phyloP scores from a whole-genome alignment of 2,113 vertebrate species.

The Rallus limicola region DNA sequence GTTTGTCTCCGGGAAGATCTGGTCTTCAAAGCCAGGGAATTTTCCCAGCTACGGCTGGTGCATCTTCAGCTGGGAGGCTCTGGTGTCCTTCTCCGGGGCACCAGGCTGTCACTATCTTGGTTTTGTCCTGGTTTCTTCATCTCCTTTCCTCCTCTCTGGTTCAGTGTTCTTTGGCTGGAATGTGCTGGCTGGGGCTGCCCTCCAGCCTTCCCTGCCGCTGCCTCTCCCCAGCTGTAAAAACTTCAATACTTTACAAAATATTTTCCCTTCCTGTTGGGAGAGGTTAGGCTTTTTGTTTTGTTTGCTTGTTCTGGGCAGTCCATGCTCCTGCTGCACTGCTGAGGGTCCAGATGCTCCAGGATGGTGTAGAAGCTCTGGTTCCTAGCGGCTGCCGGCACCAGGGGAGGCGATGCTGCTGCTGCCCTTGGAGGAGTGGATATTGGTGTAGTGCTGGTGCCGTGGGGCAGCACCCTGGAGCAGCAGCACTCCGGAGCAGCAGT shows the following conservation, averaged over 20 bases:
- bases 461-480: background rate
- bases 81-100: background rate
- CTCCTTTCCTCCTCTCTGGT: background rate
- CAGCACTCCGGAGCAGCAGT: background rate
- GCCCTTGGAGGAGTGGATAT: background rate
- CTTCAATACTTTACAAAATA: conserved; percentile 29
- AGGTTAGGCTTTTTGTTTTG: background rate
- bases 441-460: background rate
- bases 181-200: background rate
- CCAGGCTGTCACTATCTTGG: background rate
- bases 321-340: background rate
- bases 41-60: conserved; percentile 40
- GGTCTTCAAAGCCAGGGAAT: conserved; percentile 60
- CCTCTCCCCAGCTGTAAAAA: conserved; percentile 57
- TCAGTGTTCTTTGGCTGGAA: background rate
- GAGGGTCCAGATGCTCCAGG: background rate
- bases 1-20: conserved; percentile 53
- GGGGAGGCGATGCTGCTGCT: background rate
- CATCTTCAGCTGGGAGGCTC: background rate
- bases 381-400: background rate
- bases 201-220: background rate
- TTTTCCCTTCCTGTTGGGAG: conserved; percentile 54
- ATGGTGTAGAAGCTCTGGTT: background rate
- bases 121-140: background rate
- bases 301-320: background rate